Evolutionary conservation across 2,888 invertebrate species (phyloP).

Genomic region (Lasioglossum calceatum): DNA sequence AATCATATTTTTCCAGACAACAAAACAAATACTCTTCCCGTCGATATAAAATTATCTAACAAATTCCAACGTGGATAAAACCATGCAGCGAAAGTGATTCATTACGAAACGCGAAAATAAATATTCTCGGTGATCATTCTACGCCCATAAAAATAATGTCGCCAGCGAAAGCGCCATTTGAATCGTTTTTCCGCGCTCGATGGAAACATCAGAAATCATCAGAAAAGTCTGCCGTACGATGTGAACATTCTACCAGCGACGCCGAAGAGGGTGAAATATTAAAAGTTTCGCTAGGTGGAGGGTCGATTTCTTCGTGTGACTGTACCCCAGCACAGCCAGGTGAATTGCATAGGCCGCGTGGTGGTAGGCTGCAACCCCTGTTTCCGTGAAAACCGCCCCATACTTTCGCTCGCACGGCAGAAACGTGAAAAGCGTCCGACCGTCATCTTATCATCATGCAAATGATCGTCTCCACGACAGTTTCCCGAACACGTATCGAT

Average conservation of each 20-base stretch:
- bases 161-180: not conserved
- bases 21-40: not conserved
- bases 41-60: not conserved
- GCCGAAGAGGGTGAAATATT: not conserved
- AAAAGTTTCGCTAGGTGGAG: not conserved
- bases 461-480: not conserved
- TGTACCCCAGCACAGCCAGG: not conserved
- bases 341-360: not conserved
- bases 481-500: constrained; percentile 5
- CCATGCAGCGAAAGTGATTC: not conserved
- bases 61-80: not conserved
- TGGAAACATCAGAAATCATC: not conserved
- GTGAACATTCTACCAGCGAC: not conserved
- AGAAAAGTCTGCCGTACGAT: not conserved
- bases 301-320: not conserved
- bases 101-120: not conserved
- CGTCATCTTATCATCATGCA: not conserved
- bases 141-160: not conserved
- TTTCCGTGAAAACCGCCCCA: not conserved
- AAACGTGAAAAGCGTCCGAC: not conserved
- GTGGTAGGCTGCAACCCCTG: not conserved
- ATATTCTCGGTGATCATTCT: not conserved
- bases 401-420: not conserved
- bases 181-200: not conserved
- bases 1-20: too few relatives aligned